phyloP scores from a whole-genome alignment of 2,888 invertebrate species.

The Cosmia pyralina region DNA sequence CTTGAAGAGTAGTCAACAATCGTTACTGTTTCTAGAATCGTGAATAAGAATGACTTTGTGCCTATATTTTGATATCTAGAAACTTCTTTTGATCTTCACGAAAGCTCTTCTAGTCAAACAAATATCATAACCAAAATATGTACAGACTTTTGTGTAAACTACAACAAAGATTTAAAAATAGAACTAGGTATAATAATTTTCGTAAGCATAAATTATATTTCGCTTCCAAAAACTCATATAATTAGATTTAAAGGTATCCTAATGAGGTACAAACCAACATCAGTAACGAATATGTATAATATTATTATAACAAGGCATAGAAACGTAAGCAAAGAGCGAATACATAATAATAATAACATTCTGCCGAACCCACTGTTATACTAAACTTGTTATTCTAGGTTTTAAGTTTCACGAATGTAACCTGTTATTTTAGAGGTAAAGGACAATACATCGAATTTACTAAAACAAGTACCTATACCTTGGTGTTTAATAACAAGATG shows the following conservation, averaged over 20 bases:
- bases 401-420: conserved; percentile 1
- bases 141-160: neutral
- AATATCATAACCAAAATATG: conserved; percentile 7
- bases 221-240: conserved; percentile 5
- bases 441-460: neutral
- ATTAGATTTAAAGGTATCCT: conserved; percentile 7
- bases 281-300: neutral
- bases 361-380: conserved; percentile 6
- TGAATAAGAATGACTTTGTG: neutral
- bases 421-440: neutral
- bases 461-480: neutral
- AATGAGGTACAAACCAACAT: conserved; percentile 18
- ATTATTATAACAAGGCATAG: neutral
- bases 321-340: neutral
- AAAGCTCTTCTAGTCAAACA: conserved; percentile 2
- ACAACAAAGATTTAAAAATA: conserved; percentile 10
- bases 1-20: neutral
- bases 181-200: neutral
- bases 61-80: neutral
- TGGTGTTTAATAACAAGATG: neutral
- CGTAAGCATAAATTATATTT: conserved; percentile 4
- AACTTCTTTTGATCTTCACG: conserved; percentile 3
- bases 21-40: conserved; percentile 18
- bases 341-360: conserved; percentile 8
- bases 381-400: neutral